phyloP scores from a whole-genome alignment of 2,113 vertebrate species.

The Jaculus jaculus region DNA sequence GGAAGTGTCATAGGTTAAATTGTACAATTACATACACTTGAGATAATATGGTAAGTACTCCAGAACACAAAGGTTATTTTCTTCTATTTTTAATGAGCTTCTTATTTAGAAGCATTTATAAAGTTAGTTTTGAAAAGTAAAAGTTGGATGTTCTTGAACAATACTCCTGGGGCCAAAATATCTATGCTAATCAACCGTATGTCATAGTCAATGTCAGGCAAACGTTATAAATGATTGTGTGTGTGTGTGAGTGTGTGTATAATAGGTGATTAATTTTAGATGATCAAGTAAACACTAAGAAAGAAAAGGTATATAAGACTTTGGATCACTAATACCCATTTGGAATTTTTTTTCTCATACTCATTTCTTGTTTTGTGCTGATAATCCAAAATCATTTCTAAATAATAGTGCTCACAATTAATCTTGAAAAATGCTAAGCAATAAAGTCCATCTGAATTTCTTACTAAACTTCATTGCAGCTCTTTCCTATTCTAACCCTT shows the following conservation, averaged over 20 bases:
- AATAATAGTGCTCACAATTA: constrained; percentile 1
- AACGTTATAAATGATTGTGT: neutral
- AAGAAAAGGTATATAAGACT: neutral
- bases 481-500: neutral
- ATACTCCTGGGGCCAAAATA: neutral
- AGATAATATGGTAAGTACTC: neutral
- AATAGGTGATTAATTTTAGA: neutral
- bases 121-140: neutral
- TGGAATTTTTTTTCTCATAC: neutral
- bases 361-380: neutral
- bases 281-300: neutral
- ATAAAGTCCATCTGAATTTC: neutral
- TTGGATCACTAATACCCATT: neutral
- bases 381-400: neutral
- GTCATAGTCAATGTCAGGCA: neutral
- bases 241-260: neutral
- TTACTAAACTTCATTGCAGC: neutral
- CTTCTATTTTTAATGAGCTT: neutral
- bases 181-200: neutral
- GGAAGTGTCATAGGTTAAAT: neutral
- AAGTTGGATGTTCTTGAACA: constrained; percentile 2
- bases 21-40: neutral
- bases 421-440: neutral
- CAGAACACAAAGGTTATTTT: neutral
- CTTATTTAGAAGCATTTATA: neutral